Conservation (phyloP, 2,797 vertebrate genomes). For the Melanotaenia nigrans region DNA sequence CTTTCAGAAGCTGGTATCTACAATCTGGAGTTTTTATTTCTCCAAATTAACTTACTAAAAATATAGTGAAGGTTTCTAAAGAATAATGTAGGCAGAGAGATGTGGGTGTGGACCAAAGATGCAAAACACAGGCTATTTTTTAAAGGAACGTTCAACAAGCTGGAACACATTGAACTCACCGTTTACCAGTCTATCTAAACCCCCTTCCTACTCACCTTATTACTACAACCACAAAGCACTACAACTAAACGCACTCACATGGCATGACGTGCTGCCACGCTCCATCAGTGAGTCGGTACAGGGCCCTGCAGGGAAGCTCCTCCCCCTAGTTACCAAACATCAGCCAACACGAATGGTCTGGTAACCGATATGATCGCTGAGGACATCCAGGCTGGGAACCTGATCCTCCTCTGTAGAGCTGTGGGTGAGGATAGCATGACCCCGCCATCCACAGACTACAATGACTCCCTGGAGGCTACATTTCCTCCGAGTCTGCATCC, state of each 20-base stretch:
- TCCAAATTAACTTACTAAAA: too few relatives aligned
- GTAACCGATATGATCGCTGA: constrained; percentile 42
- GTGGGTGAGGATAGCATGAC: constrained; percentile 59
- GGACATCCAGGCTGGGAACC: constrained; percentile 52
- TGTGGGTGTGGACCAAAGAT: too few relatives aligned
- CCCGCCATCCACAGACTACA: constrained; percentile 29
- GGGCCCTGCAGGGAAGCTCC: constrained; percentile 4
- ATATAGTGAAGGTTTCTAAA: too few relatives aligned
- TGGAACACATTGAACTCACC: background rate
- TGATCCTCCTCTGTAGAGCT: constrained; percentile 25
- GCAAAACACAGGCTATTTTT: too few relatives aligned
- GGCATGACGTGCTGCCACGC: background rate
- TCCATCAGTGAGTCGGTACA: too few relatives aligned
- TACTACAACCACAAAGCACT: constrained; percentile 24
- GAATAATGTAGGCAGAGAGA: too few relatives aligned
- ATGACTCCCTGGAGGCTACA: constrained; percentile 15
- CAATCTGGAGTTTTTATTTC: too few relatives aligned
- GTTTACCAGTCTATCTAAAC: constrained; percentile 24
- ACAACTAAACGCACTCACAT: too few relatives aligned
- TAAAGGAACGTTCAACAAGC: background rate
- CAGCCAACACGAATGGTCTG: constrained; percentile 41
- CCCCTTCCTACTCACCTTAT: background rate
- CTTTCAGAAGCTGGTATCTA: too few relatives aligned
- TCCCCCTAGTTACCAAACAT: constrained; percentile 25
- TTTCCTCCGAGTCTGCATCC: constrained; percentile 28